Evolutionary conservation across 2,797 vertebrate genomes (phyloP), one percentile per base, ranked within the genome.

Genomic region (Chaunax sp.): DNA sequence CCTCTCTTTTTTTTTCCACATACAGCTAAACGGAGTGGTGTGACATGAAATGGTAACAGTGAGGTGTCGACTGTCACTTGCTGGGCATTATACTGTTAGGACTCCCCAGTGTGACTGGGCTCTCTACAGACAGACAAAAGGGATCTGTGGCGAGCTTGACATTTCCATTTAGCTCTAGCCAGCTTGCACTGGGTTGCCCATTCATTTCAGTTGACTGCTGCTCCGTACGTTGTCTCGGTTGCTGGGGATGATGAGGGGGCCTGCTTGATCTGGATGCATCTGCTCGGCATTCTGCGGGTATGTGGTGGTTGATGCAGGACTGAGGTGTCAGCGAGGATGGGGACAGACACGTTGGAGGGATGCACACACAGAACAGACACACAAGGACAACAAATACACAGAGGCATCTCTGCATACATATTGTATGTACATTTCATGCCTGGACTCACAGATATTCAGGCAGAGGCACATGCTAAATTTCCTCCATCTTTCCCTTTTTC

Each of bases 81-180:
- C 67, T 44, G 35, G 49, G 64, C 56, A 69, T 90, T 84, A 81
- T 90, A 87, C 76, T 73, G 77, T 76, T 73, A 30, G 56, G 55
- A 56, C 80, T 86, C 76, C 84, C 85, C 53, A 2, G 52, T 52
- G 85, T 81, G 80, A 76, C 44, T 14, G 23, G 70, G 59, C 79
- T 71, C 83, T 85, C 80, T 56, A 72, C 83, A 83, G 69, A 78
- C 86, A 86, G 82, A 93, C 92, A 93, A 90, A 92, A 75, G 82
- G 71, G 63, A 87, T 89, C 87, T 59, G 50, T 65, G 62, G 79
- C 1, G 22, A 78, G 76, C 81, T 75, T 92, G 92, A 91, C 92
- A 93, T 92, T 92, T 92, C 90, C 88, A 92, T 94, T 93, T 89
- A 88, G 84, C 72, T 58, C 38, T 12, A 72, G 84, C 84, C 47